Evolutionary conservation across 2,797 vertebrate species (phyloP), one percentile per base, ranked within the genome.

Genomic region (Lerista edwardsae): DNA sequence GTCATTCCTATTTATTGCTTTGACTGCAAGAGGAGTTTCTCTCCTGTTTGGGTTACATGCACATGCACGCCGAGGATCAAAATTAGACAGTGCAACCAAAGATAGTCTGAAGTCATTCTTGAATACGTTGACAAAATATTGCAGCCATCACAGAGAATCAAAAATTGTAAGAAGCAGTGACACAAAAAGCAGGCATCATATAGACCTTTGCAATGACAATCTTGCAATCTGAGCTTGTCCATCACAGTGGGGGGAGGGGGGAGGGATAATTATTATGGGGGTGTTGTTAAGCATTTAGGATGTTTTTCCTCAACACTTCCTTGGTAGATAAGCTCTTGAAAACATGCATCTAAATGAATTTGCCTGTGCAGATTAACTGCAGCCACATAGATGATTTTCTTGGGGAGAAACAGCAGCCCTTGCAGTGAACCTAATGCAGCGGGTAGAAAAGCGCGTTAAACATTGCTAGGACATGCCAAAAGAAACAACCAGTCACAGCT

Each of bases 1-100:
- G 87, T 91, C 87, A 44, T 17, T 10, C 87, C 76, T 68, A 0
- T 86, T 88, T 79, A 86, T 36, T 85, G 76, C 2, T 85, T 84
- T 81, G 36, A 47, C 79, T 8, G 19, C 57, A 47, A 65, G 39
- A 81, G 77, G 31, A 73, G 76, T 82, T 86, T 84, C 79, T 80
- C 36, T 89, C 31, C 59, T 36, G 10, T 36, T 36, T 65, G 39
- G 51, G 44, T 47, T 47, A 59, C 21, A 23, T 8, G 8, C 57
- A 23, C 57, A 23, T 19, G 10, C 47, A 14, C 47, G 12, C 47
- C 2, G 2, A 14, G n/a, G n/a, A n/a, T n/a, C n/a, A 6, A 51
- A 6, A 51, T 11, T 2, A 2, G 12, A 11, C 6, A 23, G 65
- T 61, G 19, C 12, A 51, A 75, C 65, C n/a, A n/a, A 51, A 36